These are phyloP conservation scores for Cottus gobio DNA, from an alignment of 2,113 vertebrate genomes.

Conservation along the genomic window DNA sequence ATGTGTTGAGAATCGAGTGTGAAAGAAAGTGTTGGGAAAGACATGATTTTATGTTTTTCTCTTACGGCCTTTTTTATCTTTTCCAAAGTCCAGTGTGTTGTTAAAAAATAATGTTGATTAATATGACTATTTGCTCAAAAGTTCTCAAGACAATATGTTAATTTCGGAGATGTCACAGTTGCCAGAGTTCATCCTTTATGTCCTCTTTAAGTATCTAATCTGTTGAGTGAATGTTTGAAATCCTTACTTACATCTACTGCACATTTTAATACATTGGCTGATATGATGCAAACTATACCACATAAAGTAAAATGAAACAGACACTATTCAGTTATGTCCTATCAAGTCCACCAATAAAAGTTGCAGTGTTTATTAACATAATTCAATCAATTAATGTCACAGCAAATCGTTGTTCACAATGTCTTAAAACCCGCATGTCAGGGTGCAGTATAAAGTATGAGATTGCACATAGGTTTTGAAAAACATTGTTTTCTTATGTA, in stretches of 20 bases:
- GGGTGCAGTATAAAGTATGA: background rate
- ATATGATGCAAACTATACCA: background rate
- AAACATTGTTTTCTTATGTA: background rate
- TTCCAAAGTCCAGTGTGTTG: background rate
- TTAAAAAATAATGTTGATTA: background rate
- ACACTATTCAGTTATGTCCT: too few relatives aligned
- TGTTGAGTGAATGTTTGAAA: background rate
- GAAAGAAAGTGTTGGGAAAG: background rate
- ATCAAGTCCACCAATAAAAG: background rate
- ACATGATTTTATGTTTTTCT: background rate
- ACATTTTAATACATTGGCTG: background rate
- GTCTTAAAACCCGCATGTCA: background rate
- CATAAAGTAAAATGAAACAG: background rate
- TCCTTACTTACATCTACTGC: background rate
- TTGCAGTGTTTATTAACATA: background rate
- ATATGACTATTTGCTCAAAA: background rate
- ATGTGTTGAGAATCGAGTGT: background rate
- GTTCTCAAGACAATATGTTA: background rate
- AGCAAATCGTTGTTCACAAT: background rate
- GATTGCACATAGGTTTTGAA: background rate
- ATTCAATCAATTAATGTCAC: background rate
- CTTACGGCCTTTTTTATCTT: fast-evolving
- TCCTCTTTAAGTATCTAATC: background rate
- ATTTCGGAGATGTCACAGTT: background rate
- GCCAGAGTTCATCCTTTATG: background rate